These are phyloP conservation scores for Nebria salina DNA, from an alignment of 2,888 invertebrate genomes.

Conservation along the genomic window DNA sequence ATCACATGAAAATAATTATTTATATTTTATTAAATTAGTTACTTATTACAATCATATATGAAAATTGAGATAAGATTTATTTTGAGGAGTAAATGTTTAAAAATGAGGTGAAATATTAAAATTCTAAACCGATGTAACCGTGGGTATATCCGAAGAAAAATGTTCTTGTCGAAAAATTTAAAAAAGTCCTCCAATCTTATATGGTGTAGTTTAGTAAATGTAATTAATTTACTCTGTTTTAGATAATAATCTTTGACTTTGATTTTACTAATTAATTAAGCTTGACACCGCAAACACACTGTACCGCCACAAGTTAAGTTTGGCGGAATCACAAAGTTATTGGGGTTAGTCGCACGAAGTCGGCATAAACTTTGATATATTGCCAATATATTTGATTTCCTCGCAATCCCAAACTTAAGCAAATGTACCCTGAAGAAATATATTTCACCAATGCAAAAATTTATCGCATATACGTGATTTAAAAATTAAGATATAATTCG, in stretches of 20 bases:
- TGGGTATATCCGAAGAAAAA: not conserved
- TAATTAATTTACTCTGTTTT: slow-evolving; percentile 16
- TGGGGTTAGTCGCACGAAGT: not conserved
- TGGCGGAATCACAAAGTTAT: not conserved
- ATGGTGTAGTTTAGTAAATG: not conserved
- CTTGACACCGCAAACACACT: slow-evolving; percentile 19
- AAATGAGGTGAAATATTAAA: not conserved
- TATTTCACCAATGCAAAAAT: not conserved
- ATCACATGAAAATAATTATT: too few relatives aligned
- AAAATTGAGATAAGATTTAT: too few relatives aligned
- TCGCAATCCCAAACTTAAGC: not conserved
- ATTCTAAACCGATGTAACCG: not conserved
- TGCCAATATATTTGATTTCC: not conserved
- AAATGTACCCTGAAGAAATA: not conserved
- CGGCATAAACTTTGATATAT: not conserved
- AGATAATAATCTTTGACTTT: slow-evolving; percentile 21
- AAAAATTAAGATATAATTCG: not conserved
- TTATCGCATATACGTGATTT: not conserved
- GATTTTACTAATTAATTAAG: slow-evolving; percentile 32
- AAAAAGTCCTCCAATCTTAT: slow-evolving; percentile 14
- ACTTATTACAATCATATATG: too few relatives aligned
- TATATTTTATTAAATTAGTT: too few relatives aligned
- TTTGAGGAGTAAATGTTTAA: too few relatives aligned
- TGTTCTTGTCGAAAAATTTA: not conserved
- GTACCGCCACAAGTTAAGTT: not conserved